Evolutionary conservation across 2,113 vertebrate species (phyloP).

Genomic region (Desmodus rotundus): DNA sequence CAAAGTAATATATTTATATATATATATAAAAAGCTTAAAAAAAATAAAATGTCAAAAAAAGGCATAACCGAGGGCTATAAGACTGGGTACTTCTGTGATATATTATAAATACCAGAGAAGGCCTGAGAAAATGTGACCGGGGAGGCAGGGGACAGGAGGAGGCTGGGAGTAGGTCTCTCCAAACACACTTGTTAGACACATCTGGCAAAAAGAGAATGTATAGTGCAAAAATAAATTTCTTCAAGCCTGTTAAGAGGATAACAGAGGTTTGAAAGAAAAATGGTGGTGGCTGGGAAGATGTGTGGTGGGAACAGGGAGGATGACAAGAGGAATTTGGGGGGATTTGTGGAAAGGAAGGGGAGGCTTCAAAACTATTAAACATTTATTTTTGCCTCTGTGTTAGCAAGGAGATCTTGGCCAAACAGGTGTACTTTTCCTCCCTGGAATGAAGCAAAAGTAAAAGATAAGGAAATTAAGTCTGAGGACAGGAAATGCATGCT

Average conservation of each 20-base stretch:
- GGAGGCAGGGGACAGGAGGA: constrained; percentile 37
- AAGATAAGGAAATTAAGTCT: constrained; percentile 72
- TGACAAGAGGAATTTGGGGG: background rate
- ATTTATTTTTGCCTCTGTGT: constrained; percentile 74
- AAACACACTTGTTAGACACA: constrained; percentile 86
- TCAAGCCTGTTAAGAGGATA: constrained; percentile 76
- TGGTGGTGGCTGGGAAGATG: background rate
- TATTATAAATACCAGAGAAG: constrained; percentile 90
- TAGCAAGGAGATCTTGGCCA: constrained; percentile 70
- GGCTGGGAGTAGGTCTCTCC: constrained; percentile 77
- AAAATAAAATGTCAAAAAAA: constrained; percentile 89
- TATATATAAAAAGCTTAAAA: constrained; percentile 90
- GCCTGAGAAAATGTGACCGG: constrained; percentile 88
- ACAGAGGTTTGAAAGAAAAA: constrained; percentile 21
- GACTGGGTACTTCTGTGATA: constrained; percentile 89
- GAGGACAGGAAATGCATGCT: constrained; percentile 69
- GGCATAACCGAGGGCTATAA: constrained; percentile 89
- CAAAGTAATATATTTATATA: constrained; percentile 90
- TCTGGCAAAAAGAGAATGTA: constrained; percentile 84
- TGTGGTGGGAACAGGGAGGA: background rate
- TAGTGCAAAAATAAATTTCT: constrained; percentile 87
- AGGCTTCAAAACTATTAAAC: constrained; percentile 64
- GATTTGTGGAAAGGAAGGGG: constrained; percentile 60
- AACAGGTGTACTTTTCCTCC: constrained; percentile 75
- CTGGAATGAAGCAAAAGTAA: constrained; percentile 70